phyloP scores from a whole-genome alignment of 2,113 vertebrate species.

The Phycodurus eques region DNA sequence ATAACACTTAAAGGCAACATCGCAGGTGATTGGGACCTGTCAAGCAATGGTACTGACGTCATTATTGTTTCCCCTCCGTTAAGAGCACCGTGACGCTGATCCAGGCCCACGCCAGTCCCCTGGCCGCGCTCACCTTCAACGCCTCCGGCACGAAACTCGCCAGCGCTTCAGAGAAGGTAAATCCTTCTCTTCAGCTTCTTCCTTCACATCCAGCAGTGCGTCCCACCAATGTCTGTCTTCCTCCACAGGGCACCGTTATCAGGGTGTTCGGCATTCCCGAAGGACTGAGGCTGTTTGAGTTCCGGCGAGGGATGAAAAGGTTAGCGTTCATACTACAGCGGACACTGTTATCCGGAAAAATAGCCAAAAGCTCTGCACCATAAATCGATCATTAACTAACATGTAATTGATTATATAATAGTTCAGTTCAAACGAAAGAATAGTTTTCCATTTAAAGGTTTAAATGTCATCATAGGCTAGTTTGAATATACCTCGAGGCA shows the following conservation, averaged over 20 bases:
- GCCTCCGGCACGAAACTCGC: conserved; percentile 84
- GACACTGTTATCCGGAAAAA: background rate
- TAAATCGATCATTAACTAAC: background rate
- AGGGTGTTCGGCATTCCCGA: conserved; percentile 90
- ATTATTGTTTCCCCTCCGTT: conserved; percentile 17
- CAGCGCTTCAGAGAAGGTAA: conserved; percentile 89
- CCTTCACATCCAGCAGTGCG: background rate
- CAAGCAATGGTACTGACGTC: background rate
- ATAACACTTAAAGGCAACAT: background rate
- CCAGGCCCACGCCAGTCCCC: conserved; percentile 85
- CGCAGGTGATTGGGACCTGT: background rate
- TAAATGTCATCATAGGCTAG: too few relatives aligned
- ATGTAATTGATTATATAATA: too few relatives aligned
- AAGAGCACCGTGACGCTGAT: conserved; percentile 85
- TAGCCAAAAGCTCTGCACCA: background rate
- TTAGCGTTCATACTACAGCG: conserved; percentile 36
- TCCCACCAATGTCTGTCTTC: conserved; percentile 15
- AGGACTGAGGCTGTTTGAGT: conserved; percentile 88
- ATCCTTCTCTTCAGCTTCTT: conserved; percentile 15
- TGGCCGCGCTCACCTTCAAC: conserved; percentile 90
- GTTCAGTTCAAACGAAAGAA: too few relatives aligned
- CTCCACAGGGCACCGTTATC: conserved; percentile 87
- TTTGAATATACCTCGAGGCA: too few relatives aligned
- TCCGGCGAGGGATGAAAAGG: conserved; percentile 95
- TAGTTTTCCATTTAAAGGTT: too few relatives aligned